Base-by-base conservation (phyloP, 2,888 invertebrate species). In the Deroplatys truncata region DNA sequence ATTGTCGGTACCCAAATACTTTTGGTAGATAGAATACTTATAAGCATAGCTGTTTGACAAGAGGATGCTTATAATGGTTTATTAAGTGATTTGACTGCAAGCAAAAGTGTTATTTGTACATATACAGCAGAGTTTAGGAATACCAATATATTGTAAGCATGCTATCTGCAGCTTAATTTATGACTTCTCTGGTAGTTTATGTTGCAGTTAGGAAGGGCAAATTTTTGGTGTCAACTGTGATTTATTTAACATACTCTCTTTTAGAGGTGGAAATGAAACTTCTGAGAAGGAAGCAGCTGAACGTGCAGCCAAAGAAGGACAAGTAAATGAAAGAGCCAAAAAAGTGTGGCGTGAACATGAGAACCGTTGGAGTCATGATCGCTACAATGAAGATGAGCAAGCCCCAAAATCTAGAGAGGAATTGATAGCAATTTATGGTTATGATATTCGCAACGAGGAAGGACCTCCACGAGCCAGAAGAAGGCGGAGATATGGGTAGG, bases 371-470 rank as follows among this genome's bases (percentile, higher is more conserved):
- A 94, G 96, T 0, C 98, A 98, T 93, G 98, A 99, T 94, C 95
- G 97, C 92, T 98, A 95, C 93, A 96, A 97, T 92, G 97, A 97
- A 82, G 92, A 90, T 43, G 94, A 94, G 90, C 97, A 99, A 94
- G 96, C 96, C 86, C 98, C 98, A 13, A 99, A 98, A 94, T 96
- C 97, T 82, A 95, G 96, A 82, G 96, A 97, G 72, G 98, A 99
- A 93, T 93, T 99, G 88, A 96, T 98, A 25, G 95, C 97, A 0
- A 95, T 97, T 88, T 98, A 98, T 93, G 98, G 98, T 0, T 99
- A 99, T 93, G 99, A 99, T 92, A 99, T 99, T 91, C 95, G 98
- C 87, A 97, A 97, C 92, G 98, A 98, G 93, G 98, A 98, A 92
- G 97, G 97, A 0, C 97, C 98, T 2, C 98, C 98, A 0, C 96